These are phyloP conservation scores for Drosophila eugracilis DNA, from an alignment of 1,140 invertebrate species.

Conservation along the genomic window DNA sequence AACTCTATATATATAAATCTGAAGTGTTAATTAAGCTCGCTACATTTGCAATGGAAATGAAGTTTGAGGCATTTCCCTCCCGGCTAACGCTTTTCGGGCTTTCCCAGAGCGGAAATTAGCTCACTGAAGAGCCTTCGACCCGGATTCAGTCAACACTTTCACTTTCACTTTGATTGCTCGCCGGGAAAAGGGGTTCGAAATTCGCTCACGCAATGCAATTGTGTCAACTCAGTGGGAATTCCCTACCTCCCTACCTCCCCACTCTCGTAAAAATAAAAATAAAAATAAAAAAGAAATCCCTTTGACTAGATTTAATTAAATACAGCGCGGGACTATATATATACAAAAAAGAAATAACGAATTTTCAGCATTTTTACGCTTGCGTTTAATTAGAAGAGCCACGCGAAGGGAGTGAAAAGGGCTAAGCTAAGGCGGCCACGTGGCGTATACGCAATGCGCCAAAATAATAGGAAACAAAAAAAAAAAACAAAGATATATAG, in stretches of 20 bases:
- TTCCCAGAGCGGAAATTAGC: constrained; percentile 69
- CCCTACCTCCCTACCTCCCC: too few relatives aligned
- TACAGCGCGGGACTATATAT: too few relatives aligned
- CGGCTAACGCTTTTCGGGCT: background rate
- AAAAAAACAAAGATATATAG: constrained; percentile 8
- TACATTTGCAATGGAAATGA: constrained; percentile 60
- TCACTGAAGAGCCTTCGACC: constrained; percentile 45
- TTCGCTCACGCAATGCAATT: constrained; percentile 27
- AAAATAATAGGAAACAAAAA: too few relatives aligned
- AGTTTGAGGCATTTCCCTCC: background rate
- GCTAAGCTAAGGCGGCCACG: constrained; percentile 6
- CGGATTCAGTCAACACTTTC: constrained; percentile 18
- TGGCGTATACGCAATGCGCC: constrained; percentile 57
- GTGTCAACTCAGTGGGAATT: constrained; percentile 17
- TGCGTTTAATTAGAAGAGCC: constrained; percentile 46
- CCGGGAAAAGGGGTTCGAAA: constrained; percentile 6
- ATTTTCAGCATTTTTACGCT: constrained; percentile 34
- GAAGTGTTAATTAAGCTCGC: constrained; percentile 54
- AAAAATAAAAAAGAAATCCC: constrained; percentile 3
- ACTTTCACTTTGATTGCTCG: constrained; percentile 49
- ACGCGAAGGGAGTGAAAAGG: constrained; percentile 14
- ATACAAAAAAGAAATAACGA: constrained; percentile 27
- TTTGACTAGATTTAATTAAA: constrained; percentile 49
- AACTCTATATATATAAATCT: background rate
- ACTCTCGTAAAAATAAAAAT: background rate